A percentile compares a stretch with the other conserved stretches of the same genome.
Evolutionary conservation across 2,113 vertebrate species (phyloP).

Genomic region (Pogona vitticeps): DNA sequence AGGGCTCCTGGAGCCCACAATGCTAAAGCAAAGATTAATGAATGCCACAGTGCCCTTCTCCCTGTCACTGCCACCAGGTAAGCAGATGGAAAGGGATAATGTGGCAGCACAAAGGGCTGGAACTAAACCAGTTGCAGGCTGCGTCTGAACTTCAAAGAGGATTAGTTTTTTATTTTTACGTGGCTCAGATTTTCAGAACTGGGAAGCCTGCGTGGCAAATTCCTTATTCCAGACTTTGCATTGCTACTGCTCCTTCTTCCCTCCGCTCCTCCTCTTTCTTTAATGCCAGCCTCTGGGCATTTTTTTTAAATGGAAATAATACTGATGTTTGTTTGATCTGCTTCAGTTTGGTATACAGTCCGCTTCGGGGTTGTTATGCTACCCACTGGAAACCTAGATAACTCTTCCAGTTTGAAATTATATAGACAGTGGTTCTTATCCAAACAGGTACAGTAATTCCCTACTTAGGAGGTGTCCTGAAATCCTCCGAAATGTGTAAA

Average conservation of each 20-base stretch:
- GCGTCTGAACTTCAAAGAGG: not conserved
- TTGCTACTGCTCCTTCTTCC: not conserved
- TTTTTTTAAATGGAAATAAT: not conserved
- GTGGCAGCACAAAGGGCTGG: not conserved
- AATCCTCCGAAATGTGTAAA: slow-evolving; percentile 6
- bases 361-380: not conserved
- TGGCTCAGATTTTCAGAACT: not conserved
- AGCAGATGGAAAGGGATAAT: not conserved
- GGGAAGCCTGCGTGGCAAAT: not conserved
- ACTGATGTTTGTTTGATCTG: not conserved
- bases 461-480: not conserved
- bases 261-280: not conserved
- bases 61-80: not conserved
- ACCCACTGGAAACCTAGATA: not conserved
- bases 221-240: not conserved
- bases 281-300: not conserved
- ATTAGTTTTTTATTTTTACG: not conserved
- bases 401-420: not conserved
- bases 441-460: accelerated
- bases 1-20: not conserved
- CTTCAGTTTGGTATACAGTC: not conserved
- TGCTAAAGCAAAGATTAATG: not conserved
- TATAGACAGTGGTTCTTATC: accelerated
- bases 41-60: not conserved
- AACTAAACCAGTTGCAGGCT: not conserved